These are phyloP conservation scores for Rhyacichthys aspro DNA, from an alignment of 2,797 vertebrate species.

Conservation along the genomic window DNA sequence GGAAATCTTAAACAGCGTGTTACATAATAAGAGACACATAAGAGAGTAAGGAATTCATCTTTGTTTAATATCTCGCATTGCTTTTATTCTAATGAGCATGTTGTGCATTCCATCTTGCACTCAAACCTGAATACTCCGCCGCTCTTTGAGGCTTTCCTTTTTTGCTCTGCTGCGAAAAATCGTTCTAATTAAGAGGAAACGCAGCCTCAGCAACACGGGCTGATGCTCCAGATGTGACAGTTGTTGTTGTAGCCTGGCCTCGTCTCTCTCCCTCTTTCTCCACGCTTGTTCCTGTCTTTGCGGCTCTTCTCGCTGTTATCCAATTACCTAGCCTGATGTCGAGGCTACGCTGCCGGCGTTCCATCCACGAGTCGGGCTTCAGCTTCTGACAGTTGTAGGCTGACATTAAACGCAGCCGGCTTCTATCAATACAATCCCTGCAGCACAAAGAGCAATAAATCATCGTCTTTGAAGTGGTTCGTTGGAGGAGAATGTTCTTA, in stretches of 20 bases:
- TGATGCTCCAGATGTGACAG: conserved; percentile 37
- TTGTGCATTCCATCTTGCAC: conserved; percentile 12
- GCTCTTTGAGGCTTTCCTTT: conserved; percentile 30
- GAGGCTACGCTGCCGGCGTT: conserved; percentile 5
- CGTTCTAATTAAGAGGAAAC: conserved; percentile 43
- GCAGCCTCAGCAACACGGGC: conserved; percentile 40
- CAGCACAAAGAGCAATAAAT: conserved; percentile 13
- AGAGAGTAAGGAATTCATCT: conserved; percentile 18
- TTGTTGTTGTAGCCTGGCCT: conserved; percentile 6
- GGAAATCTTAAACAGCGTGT: not conserved
- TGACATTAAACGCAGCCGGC: conserved; percentile 29
- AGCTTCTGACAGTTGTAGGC: conserved; percentile 22
- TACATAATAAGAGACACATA: conserved; percentile 6
- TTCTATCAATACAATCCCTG: conserved; percentile 21
- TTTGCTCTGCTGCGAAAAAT: conserved; percentile 13
- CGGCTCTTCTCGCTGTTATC: conserved; percentile 36
- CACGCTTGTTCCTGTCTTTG: conserved; percentile 13
- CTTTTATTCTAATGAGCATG: conserved; percentile 31
- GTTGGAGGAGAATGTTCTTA: conserved; percentile 9
- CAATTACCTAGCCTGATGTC: conserved; percentile 34
- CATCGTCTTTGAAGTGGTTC: conserved; percentile 15
- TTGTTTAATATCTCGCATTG: conserved; percentile 37
- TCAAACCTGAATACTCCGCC: conserved; percentile 15
- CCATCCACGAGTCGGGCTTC: not conserved
- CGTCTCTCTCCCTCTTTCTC: conserved; percentile 6